Base-by-base conservation (phyloP, 2,113 vertebrate species). In the Coreoperca whiteheadi region DNA sequence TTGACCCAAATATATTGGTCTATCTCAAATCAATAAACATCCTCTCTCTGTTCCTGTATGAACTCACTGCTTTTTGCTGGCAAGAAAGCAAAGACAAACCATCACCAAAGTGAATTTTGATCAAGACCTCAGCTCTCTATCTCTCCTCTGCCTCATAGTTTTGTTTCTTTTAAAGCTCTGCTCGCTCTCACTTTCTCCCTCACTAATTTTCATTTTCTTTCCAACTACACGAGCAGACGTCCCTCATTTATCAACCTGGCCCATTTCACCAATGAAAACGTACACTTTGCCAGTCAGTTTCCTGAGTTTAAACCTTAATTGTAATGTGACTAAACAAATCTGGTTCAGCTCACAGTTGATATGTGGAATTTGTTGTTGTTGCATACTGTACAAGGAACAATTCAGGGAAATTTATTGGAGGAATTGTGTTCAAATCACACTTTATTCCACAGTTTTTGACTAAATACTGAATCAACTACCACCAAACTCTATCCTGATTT, bases 221-320 rank as follows among this genome's bases (percentile, higher is more conserved):
- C 32, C 25, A 6, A 70, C 57, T 57, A 53, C 63, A 70, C 6
- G 2, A 63, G 57, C 16, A 1, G 21, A 70, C 76, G 8, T 32
- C 50, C 50, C 60, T 73, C 75, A 43, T 78, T 66, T 39, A 51
- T 84, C 82, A 84, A 79, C 63, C 60, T 6, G 28, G 32, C 20
- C 28, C 11, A 16, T 48, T 68, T 68, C 76, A 23, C 59, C 68
- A 16, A 34, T n/a, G 64, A 71, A 72, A 80, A 57, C 70, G 50
- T 63, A 34, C 53, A 11, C 53, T 60, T 30, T 30, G 10, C 30
- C 37, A 23, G 39, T 60, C 28, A 2, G 25, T 57, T 46, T 25
- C 37, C 9, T 57, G 18, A 67, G 21, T 57, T 77, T n/a, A 32
- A 57, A 34, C 75, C 68, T 46, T 18, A 16, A 66, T 20, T 37